Evolutionary conservation across 2,113 vertebrate genomes (phyloP), one percentile per base, ranked within the genome.

Genomic region (Scatophagus argus): DNA sequence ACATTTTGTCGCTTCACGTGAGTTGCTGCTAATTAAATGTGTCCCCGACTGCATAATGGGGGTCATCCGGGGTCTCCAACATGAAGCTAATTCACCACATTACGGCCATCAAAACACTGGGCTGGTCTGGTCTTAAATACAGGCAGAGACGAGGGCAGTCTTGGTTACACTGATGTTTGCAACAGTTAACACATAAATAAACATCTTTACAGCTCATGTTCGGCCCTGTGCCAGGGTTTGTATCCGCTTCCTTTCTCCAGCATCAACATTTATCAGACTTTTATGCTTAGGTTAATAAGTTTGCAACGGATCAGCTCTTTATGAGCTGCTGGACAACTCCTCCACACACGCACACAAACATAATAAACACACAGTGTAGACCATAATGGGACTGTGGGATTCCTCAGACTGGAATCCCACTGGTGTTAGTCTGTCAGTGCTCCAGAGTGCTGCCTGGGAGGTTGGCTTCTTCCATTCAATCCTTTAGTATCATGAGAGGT

Each of bases 21-120:
- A 91, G 90, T 89, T 90, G 85, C 83, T 17, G 39, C 91, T 93
- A 92, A 94, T 94, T 94, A 91, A 93, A 93, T 90, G 90, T 85
- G 89, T 92, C 89, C 87, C 84, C 86, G 90, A 76, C 87, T 88
- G 88, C 85, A 85, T 92, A 93, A 94, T 92, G 84, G 88, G 88
- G 92, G 91, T 91, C 89, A 89, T 81, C 16, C 2, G 17, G 78
- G 92, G 89, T 89, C 87, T 68, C 65, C 58, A 29, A 79, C 87
- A 85, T 85, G 83, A 87, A 89, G 89, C 81, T 92, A 85, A 90
- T 90, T 92, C 81, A 81, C 73, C 65, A 89, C 84, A 65, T 87
- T 76, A 87, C 78, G 80, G 89, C 70, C 32, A 49, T 59, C 59
- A 63, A n/a, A 81, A 89, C 75, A 68, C 44, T 8, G 38, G 59